A percentile compares a stretch with the other conserved stretches of the same genome.
Evolutionary conservation across 2,797 vertebrate species (phyloP).

Genomic region (Mormyrops boulengeri): DNA sequence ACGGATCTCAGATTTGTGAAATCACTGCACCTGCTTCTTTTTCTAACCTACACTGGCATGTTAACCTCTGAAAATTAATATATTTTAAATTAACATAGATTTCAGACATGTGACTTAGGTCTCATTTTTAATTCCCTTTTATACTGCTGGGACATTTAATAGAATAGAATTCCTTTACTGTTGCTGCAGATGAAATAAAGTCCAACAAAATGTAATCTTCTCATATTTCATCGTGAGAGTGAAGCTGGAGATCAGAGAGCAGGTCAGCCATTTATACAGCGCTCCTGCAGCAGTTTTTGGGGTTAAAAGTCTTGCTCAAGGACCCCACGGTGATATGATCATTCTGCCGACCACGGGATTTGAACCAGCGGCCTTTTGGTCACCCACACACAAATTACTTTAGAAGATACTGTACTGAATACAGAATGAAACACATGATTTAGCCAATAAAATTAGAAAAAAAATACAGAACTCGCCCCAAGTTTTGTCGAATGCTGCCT

Average conservation of each 20-base stretch:
- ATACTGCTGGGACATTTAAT: background rate
- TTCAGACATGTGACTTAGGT: background rate
- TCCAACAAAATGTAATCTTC: background rate
- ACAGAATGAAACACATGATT: background rate
- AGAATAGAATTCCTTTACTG: background rate
- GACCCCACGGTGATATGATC: background rate
- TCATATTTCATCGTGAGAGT: background rate
- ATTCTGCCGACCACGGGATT: background rate
- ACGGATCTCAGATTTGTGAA: background rate
- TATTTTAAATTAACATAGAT: background rate
- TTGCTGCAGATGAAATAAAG: background rate
- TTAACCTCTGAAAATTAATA: background rate
- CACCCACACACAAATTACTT: background rate
- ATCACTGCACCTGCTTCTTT: background rate
- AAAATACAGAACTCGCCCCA: background rate
- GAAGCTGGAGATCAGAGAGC: background rate
- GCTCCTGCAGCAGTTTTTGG: background rate
- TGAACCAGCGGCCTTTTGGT: background rate
- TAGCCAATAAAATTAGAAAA: background rate
- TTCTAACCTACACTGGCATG: background rate
- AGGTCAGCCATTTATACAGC: background rate
- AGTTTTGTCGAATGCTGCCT: background rate
- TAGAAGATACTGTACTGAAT: background rate
- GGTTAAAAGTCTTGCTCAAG: background rate
- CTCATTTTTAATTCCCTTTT: background rate